phyloP scores from a whole-genome alignment of 2,797 vertebrate genomes.

The Micrastur ruficollis region DNA sequence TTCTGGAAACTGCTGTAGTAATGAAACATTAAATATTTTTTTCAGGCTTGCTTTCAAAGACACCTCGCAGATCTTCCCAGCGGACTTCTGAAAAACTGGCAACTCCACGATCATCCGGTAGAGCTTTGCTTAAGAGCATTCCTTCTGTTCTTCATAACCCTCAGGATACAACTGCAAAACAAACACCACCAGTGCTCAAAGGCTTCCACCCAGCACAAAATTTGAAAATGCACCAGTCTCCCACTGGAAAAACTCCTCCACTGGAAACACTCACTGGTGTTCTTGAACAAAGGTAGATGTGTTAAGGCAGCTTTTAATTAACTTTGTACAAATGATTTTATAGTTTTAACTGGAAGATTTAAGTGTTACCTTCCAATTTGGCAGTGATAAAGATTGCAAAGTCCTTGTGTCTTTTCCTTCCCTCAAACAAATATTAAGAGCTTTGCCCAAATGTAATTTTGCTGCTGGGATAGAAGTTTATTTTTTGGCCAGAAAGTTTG shows the following conservation, averaged over 20 bases:
- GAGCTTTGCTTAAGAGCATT: neutral
- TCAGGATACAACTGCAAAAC: neutral
- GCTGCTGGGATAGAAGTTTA: neutral
- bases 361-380: neutral
- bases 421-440: neutral
- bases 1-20: neutral
- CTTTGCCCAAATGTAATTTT: neutral
- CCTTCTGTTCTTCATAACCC: neutral
- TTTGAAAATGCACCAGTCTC: neutral
- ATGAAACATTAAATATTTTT: neutral
- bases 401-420: neutral
- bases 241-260: neutral
- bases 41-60: constrained; percentile 38
- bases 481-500: neutral
- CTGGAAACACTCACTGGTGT: neutral
- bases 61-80: neutral
- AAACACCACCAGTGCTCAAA: neutral
- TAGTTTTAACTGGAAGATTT: neutral
- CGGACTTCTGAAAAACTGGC: neutral
- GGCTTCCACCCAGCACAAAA: neutral
- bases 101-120: neutral
- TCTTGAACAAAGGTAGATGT: constrained; percentile 33
- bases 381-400: neutral
- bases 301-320: neutral
- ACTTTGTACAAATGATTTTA: neutral